These are phyloP conservation scores for Pomatostomus ruficeps DNA, from an alignment of 2,113 vertebrate species.

Conservation along the genomic window DNA sequence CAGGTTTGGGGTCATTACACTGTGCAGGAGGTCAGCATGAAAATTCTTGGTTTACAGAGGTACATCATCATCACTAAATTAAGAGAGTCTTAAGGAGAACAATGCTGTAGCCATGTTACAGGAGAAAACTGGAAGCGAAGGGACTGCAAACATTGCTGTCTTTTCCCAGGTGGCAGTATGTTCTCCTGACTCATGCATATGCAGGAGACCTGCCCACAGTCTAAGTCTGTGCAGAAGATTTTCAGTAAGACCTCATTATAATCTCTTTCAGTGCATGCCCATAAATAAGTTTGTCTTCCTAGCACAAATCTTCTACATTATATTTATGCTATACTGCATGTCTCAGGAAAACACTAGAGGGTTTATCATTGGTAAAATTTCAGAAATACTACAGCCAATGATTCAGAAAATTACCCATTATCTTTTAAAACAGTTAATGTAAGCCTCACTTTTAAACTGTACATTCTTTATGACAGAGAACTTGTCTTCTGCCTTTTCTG, in stretches of 20 bases:
- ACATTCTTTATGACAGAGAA: not conserved
- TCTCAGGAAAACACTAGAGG: not conserved
- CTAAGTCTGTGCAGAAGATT: not conserved
- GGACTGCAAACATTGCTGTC: fast-evolving
- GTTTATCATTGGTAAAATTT: not conserved
- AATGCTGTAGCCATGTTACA: not conserved
- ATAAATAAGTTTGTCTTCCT: not conserved
- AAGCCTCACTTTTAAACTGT: not conserved
- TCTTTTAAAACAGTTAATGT: not conserved
- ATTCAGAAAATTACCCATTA: not conserved
- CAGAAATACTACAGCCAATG: not conserved
- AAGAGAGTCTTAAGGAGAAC: not conserved
- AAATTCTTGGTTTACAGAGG: not conserved
- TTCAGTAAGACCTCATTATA: not conserved
- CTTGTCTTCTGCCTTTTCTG: not conserved
- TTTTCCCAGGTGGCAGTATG: not conserved
- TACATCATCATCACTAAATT: not conserved
- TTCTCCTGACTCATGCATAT: not conserved
- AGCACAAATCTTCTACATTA: not conserved
- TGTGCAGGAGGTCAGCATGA: not conserved
- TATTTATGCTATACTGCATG: not conserved
- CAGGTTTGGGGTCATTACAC: fast-evolving
- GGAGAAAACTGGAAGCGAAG: not conserved
- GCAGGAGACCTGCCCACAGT: not conserved
- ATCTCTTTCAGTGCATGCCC: not conserved